A percentile compares a stretch with the other conserved stretches of the same genome.
phyloP scores from a whole-genome alignment of 2,888 invertebrate genomes.

The Oligia fasciuncula region DNA sequence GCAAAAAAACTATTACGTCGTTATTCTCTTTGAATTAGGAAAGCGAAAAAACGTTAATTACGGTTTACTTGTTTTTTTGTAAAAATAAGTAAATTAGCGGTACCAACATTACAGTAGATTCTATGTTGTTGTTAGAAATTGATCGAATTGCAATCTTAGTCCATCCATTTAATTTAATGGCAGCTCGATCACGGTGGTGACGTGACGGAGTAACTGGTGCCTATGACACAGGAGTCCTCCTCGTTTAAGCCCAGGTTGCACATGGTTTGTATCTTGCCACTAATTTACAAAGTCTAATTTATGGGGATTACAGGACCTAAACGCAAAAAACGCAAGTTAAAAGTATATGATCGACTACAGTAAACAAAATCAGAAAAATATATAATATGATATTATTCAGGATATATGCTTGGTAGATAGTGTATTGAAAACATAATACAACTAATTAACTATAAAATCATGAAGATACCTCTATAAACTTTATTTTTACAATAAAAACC shows the following conservation, averaged over 20 bases:
- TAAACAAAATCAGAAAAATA: too few relatives aligned
- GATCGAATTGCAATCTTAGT: slow-evolving; percentile 4
- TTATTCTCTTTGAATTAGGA: slow-evolving; percentile 36
- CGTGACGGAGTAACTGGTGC: background rate
- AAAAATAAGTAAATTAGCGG: slow-evolving; percentile 47
- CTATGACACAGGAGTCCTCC: background rate
- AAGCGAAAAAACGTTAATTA: slow-evolving; percentile 50
- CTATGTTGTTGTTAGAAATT: slow-evolving; percentile 8
- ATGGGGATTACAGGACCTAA: too few relatives aligned
- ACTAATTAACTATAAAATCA: too few relatives aligned
- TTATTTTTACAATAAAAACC: too few relatives aligned
- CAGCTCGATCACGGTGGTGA: background rate
- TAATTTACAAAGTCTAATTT: background rate
- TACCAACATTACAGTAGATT: slow-evolving; percentile 17
- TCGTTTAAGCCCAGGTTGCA: background rate
- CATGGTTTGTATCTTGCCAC: background rate
- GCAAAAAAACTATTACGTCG: slow-evolving; percentile 43
- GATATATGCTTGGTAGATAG: too few relatives aligned
- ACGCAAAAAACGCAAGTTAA: too few relatives aligned
- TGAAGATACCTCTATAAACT: too few relatives aligned
- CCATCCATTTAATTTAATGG: background rate
- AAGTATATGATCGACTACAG: too few relatives aligned
- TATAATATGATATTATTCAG: too few relatives aligned
- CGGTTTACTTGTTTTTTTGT: slow-evolving; percentile 45
- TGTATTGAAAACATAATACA: too few relatives aligned